Conservation (phyloP, 2,888 invertebrate species). For the Hydrotaea diabolus region DNA sequence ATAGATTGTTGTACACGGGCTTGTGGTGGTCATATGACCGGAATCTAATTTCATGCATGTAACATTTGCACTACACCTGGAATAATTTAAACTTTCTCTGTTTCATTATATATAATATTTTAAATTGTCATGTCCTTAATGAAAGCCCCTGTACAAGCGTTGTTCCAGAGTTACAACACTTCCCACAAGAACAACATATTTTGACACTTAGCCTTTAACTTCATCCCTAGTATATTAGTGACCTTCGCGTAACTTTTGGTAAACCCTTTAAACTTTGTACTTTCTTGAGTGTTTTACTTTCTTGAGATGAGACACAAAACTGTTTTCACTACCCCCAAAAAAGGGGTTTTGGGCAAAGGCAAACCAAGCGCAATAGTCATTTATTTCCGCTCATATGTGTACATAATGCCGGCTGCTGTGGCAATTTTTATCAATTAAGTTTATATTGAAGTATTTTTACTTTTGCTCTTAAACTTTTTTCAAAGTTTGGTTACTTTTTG, state of each 20-base stretch:
- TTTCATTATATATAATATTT: no score
- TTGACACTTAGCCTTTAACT: no score
- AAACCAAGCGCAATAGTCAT: not conserved
- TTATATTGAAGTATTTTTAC: not conserved
- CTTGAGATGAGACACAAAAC: not conserved
- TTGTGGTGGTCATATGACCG: no score
- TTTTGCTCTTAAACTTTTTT: not conserved
- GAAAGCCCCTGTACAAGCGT: no score
- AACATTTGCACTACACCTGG: no score
- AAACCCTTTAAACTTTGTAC: slow-evolving; percentile 21
- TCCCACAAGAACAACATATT: no score
- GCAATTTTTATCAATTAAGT: slow-evolving; percentile 30
- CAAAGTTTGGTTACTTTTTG: not conserved
- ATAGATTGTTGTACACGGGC: no score
- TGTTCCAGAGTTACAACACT: no score
- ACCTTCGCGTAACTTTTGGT: not conserved
- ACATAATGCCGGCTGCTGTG: not conserved
- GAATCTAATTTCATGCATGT: no score
- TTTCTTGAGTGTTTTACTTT: slow-evolving; percentile 4
- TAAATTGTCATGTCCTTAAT: no score
- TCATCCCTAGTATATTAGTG: not conserved
- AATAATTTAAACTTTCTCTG: no score
- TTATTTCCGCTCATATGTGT: not conserved
- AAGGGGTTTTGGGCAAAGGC: not conserved
- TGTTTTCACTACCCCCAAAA: not conserved